Base-by-base conservation (phyloP, 30 jellyfish, hydroid and myxozoan genomes). In the Aurelia aurita region DNA sequence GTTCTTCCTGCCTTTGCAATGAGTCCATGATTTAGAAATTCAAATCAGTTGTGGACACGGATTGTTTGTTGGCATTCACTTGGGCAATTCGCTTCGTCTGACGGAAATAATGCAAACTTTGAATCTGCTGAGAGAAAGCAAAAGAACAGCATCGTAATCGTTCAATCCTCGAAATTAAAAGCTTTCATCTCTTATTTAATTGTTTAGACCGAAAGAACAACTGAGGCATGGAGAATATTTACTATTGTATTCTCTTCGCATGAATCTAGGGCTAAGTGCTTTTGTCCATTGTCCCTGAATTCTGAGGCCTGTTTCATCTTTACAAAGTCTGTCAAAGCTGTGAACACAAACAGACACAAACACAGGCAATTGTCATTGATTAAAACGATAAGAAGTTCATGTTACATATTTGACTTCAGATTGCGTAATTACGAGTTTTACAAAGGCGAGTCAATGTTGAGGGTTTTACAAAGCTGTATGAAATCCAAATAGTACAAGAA, bases 161-260 rank as follows among this genome's bases (percentile, higher is more conserved):
- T 44, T 44, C 78, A 80, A 81, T 66, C 91, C 91, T 49, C 69
- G 63, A 73, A 58, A 66, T 43, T 55, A 67, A 81, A 68, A 47
- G 65, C 85, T 81, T 81, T 81, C 72, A 81, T 81, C 91, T n/a
- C 57, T 44, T 28, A 58, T 64, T 67, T 81, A 72, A 81, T 81
- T 81, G 91, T 81, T 69, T 68, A 51, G 58, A 67, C 74, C 85
- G 54, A 39, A 65, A 69, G 80, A 81, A 81, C 91, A 64, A 72
- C 81, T 70, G 91, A 81, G 85, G 91, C 91, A 69, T 81, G 26
- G 57, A 85, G 70, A 81, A 81, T 81, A 78, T 81, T 81, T 81
- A 77, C 80, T 64, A 81, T 81, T 70, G 91, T 81, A 81, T 81
- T 66, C 69, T 66, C 69, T 28, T 7, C 26, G 80, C 64, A 16